Conservation (phyloP, 2,888 invertebrate species). For the Microchrysa polita region DNA sequence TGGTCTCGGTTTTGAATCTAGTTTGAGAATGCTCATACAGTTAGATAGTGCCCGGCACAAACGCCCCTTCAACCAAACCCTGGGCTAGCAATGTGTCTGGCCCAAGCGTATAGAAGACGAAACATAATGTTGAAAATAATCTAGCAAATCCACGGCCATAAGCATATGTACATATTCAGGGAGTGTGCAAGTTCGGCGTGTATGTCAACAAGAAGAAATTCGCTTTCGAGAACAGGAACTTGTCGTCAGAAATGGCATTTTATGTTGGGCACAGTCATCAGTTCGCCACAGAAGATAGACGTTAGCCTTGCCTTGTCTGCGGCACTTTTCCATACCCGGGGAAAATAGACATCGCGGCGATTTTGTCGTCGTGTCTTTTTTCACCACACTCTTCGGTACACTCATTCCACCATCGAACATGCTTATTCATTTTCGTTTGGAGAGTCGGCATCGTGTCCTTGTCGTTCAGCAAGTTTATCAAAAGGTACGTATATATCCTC, state of each 20-base stretch:
- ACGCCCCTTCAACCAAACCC: neutral
- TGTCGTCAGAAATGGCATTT: conserved; percentile 35
- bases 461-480: conserved; percentile 24
- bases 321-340: conserved; percentile 24
- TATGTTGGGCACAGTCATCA: conserved; percentile 28
- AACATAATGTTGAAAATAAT: conserved; percentile 31
- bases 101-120: conserved; percentile 23
- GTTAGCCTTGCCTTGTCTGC: conserved; percentile 30
- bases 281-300: conserved; percentile 11
- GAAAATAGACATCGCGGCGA: neutral
- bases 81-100: conserved; percentile 21
- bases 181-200: conserved; percentile 9
- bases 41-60: neutral
- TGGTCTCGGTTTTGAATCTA: conserved; percentile 16
- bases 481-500: conserved; percentile 22
- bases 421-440: neutral
- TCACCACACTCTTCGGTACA: neutral
- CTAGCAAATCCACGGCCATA: neutral
- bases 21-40: neutral
- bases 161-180: neutral
- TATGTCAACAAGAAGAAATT: conserved; percentile 37
- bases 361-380: conserved; percentile 21
- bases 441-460: neutral
- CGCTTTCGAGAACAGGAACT: conserved; percentile 29
- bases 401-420: neutral